Evolutionary conservation across 1,140 invertebrate species (phyloP).

Genomic region (Papilio polyxenes): DNA sequence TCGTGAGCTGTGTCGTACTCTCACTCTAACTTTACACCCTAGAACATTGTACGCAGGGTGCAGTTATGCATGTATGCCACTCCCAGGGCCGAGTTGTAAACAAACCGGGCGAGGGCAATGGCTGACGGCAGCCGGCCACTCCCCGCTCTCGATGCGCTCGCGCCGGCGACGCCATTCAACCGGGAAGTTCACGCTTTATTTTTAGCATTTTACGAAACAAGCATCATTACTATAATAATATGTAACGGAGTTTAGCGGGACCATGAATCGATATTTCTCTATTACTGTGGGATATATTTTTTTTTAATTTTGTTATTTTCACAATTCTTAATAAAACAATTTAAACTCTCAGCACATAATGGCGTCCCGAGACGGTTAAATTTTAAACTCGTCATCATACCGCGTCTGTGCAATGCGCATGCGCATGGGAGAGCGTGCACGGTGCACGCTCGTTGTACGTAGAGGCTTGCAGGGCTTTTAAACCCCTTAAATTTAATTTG

Average conservation of each 20-base stretch:
- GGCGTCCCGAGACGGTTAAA: constrained; percentile 39
- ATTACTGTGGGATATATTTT: not conserved
- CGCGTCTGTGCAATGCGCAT: constrained; percentile 23
- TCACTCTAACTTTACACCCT: constrained; percentile 60
- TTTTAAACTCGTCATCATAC: constrained; percentile 34
- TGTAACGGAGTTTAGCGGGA: constrained; percentile 53
- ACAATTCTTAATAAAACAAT: not conserved
- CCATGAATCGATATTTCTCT: not conserved
- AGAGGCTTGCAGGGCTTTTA: not conserved
- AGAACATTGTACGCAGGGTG: constrained; percentile 56
- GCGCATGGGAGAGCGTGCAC: constrained; percentile 17
- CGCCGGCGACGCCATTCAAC: constrained; percentile 77
- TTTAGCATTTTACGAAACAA: constrained; percentile 71
- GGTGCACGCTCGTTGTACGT: not conserved
- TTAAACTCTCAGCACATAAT: not conserved
- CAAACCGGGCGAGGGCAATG: constrained; percentile 78
- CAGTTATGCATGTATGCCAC: constrained; percentile 52
- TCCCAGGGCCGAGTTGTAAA: constrained; percentile 69
- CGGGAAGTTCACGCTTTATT: constrained; percentile 79
- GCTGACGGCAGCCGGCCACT: constrained; percentile 72
- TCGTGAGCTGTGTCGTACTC: constrained; percentile 65
- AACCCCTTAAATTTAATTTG: not conserved
- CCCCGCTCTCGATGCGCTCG: constrained; percentile 68
- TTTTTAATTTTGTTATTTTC: not conserved
- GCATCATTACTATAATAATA: constrained; percentile 52